Base-by-base conservation (phyloP, 2,797 vertebrate genomes). In the Phalanger gymnotis region DNA sequence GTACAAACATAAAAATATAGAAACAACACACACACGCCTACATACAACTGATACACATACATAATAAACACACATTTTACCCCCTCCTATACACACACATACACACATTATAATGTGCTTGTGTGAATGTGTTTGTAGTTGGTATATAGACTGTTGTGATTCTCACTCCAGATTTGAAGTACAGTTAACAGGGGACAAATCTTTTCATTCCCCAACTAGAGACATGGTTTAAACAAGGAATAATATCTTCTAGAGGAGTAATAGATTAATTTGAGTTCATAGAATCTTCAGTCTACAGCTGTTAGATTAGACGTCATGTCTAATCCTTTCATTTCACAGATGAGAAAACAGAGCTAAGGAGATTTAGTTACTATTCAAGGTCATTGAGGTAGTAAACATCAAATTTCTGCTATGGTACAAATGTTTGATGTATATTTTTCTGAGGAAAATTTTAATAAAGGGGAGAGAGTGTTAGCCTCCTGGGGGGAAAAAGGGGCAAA, bases 401-500 rank as follows among this genome's bases (percentile, higher is more conserved):
- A 73, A 73, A 73, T 73, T 22, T 73, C n/a, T 73, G 40, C n/a
- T 73, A 22, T 34, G 66, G n/a, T 40, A 73, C 14, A 73, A 73
- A 73, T 73, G 34, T 19, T 40, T 73, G 34, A 66, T n/a, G n/a
- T 1, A 40, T 19, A 40, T n/a, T 73, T 73, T 73, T 30, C 28
- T 73, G n/a, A 40, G 66, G 16, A 73, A n/a, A 40, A 40, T 40
- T 73, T 73, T 73, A 73, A 40, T 73, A 73, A 40, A 40, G 6
- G 19, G 16, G 66, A 73, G n/a, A 40, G 19, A 40, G 0, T 22
- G 7, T 2, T 73, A 73, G 66, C 34, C 0, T 14, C 10, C 0
- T 40, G 4, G 4, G 0, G 0, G 1, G 0, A 0, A 7, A 6
- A n/a, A 3, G 47, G 13, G 66, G 16, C 34, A 16, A 66, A 73